Evolutionary conservation across 2,113 vertebrate species (phyloP).

Genomic region (Mobula birostris): DNA sequence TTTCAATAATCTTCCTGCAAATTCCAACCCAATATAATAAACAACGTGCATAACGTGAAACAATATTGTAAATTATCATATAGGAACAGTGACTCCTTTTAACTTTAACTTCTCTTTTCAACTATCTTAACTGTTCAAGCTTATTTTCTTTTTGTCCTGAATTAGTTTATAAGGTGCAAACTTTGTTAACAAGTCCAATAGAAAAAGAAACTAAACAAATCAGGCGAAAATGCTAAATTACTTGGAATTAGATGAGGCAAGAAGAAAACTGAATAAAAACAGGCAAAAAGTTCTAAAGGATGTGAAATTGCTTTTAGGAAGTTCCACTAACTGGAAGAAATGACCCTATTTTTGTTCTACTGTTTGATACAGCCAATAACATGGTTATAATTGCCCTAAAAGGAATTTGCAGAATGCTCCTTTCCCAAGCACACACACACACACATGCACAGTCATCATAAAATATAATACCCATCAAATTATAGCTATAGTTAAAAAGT

Average conservation of each 20-base stretch:
- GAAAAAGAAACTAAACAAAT: neutral
- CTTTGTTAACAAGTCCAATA: neutral
- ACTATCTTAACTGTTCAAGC: neutral
- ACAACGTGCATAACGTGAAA: neutral
- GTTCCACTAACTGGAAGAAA: slow-evolving; percentile 11
- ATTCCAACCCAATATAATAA: too few relatives aligned
- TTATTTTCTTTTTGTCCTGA: neutral
- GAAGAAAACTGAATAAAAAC: neutral
- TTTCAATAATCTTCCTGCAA: too few relatives aligned
- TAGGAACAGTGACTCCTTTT: neutral
- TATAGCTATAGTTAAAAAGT: neutral
- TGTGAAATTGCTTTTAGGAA: neutral
- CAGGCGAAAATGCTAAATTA: neutral
- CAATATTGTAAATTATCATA: neutral
- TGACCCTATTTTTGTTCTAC: neutral
- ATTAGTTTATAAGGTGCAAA: neutral
- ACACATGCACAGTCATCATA: too few relatives aligned
- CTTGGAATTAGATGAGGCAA: neutral
- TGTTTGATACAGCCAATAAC: neutral
- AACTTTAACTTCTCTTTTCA: neutral
- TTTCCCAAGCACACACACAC: too few relatives aligned
- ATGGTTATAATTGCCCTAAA: neutral
- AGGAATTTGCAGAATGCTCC: neutral
- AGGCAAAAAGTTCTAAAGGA: neutral
- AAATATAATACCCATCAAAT: neutral